Conservation (phyloP, 2,113 vertebrate species). For the Ranitomeya variabilis region DNA sequence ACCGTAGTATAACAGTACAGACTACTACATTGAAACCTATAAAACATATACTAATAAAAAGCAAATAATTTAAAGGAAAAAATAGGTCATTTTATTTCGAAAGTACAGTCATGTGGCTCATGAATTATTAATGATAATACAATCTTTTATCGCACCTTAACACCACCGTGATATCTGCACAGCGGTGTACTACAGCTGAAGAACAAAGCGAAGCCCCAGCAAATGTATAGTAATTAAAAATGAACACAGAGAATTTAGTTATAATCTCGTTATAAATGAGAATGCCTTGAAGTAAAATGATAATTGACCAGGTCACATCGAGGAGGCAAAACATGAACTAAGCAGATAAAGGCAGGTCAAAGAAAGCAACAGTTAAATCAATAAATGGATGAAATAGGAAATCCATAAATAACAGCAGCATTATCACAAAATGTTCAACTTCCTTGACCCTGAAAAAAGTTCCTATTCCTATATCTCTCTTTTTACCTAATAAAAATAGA, state of each 20-base stretch:
- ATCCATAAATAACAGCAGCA: no score
- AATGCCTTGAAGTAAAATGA: neutral
- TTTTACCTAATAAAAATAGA: neutral
- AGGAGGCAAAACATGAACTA: neutral
- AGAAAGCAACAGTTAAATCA: no score
- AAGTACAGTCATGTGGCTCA: neutral
- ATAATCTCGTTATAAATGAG: neutral
- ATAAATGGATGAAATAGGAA: no score
- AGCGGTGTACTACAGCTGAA: neutral
- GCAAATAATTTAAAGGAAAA: neutral
- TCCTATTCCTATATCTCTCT: neutral
- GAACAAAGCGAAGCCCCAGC: neutral
- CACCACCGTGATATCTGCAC: neutral
- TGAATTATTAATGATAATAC: neutral
- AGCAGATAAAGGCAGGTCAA: neutral
- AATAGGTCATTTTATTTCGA: no score
- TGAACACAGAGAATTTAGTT: neutral
- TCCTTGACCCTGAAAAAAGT: neutral
- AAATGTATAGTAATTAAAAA: neutral
- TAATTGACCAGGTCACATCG: neutral
- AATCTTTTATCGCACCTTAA: neutral
- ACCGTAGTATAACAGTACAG: neutral
- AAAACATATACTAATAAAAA: neutral
- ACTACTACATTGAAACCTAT: neutral
- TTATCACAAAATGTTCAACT: neutral